Conservation (phyloP, 92 coral and sea anemone species). For the Pocillopora grandis region DNA sequence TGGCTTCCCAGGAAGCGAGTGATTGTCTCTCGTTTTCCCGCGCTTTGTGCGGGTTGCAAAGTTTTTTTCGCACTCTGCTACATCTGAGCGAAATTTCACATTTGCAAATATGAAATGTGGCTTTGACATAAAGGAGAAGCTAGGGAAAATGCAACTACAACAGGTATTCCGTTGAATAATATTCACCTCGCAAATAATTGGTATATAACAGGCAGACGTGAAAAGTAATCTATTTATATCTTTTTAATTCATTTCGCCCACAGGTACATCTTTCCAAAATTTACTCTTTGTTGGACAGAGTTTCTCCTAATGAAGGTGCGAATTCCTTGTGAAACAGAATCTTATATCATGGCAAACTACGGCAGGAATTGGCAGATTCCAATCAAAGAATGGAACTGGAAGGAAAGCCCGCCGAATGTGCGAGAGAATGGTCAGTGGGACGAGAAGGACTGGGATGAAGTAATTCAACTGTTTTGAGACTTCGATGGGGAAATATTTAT, state of each 20-base stretch:
- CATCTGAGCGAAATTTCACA: too few relatives aligned
- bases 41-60: too few relatives aligned
- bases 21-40: too few relatives aligned
- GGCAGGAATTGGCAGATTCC: slow-evolving; percentile 87
- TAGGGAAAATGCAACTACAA: too few relatives aligned
- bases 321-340: slow-evolving; percentile 84
- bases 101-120: too few relatives aligned
- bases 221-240: background rate
- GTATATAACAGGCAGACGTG: too few relatives aligned
- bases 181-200: too few relatives aligned
- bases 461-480: slow-evolving; percentile 75
- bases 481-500: too few relatives aligned
- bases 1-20: too few relatives aligned
- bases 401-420: slow-evolving; percentile 95
- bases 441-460: slow-evolving; percentile 91
- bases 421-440: slow-evolving; percentile 95
- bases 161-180: too few relatives aligned
- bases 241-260: background rate
- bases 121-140: too few relatives aligned
- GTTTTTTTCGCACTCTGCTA: too few relatives aligned
- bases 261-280: slow-evolving; percentile 92
- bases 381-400: slow-evolving; percentile 97
- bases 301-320: slow-evolving; percentile 82
- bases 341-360: slow-evolving; percentile 94
- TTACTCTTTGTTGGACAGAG: slow-evolving; percentile 97